These are phyloP conservation scores for Plecturocebus donacophilus DNA, from an alignment of 2,113 vertebrate genomes.

Conservation along the genomic window DNA sequence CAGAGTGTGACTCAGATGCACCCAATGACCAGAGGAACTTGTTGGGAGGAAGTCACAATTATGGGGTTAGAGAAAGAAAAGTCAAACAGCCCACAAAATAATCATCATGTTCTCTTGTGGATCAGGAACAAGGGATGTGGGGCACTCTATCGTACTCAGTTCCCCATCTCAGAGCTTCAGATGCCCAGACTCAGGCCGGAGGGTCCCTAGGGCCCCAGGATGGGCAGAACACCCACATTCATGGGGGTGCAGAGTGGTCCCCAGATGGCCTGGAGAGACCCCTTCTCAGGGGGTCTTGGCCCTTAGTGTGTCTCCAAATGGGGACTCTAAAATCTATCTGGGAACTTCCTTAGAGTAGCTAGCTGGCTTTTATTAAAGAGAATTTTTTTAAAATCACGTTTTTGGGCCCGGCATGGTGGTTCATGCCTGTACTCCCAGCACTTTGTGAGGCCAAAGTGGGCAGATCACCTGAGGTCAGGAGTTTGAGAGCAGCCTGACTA, in stretches of 20 bases:
- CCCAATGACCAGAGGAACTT: too few relatives aligned
- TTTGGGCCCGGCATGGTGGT: too few relatives aligned
- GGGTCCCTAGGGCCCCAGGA: neutral
- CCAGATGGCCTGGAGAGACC: neutral
- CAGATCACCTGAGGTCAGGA: too few relatives aligned
- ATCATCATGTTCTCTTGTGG: too few relatives aligned
- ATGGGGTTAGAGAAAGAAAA: neutral
- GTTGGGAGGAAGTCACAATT: neutral
- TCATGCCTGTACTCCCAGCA: too few relatives aligned
- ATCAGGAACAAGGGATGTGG: neutral
- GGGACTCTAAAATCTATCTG: neutral
- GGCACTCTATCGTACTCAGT: neutral
- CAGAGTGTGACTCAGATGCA: neutral
- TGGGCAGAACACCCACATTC: rapidly evolving
- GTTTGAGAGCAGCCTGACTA: too few relatives aligned
- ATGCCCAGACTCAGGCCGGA: rapidly evolving
- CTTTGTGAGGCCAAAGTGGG: too few relatives aligned
- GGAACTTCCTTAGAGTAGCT: neutral
- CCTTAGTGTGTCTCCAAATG: neutral
- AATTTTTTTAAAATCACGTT: neutral
- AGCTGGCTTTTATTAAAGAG: neutral
- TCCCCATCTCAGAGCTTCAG: neutral
- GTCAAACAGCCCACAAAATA: neutral
- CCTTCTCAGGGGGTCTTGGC: rapidly evolving
- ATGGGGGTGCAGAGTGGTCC: rapidly evolving